phyloP scores from a whole-genome alignment of 2,113 vertebrate species.

The Pungitius pungitius region DNA sequence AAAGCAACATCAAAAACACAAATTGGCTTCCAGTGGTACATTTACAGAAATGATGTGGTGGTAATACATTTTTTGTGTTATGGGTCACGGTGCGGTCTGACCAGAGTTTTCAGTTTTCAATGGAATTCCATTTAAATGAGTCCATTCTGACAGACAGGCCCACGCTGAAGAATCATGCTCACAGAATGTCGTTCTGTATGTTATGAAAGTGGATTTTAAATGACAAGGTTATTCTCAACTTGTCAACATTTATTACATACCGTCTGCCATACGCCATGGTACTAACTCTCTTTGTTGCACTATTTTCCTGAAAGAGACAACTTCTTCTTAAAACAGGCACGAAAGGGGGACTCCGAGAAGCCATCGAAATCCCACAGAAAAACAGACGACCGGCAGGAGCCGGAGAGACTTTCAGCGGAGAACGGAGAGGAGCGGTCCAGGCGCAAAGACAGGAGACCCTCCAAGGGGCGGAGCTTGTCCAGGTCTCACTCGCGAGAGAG shows the following conservation, averaged over 20 bases:
- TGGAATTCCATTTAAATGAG: background rate
- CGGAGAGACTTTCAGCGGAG: constrained; percentile 90
- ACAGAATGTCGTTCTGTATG: constrained; percentile 38
- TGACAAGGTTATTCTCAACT: constrained; percentile 82
- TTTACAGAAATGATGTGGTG: background rate
- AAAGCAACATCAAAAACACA: background rate
- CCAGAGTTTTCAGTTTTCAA: background rate
- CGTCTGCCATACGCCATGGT: constrained; percentile 89
- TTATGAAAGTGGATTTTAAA: constrained; percentile 42
- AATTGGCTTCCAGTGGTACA: background rate
- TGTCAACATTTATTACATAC: constrained; percentile 77
- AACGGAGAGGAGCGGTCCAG: constrained; percentile 93
- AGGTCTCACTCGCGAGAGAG: constrained; percentile 93
- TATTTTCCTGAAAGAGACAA: constrained; percentile 99
- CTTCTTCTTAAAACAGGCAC: constrained; percentile 99
- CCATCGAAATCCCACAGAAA: constrained; percentile 89
- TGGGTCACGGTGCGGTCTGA: background rate
- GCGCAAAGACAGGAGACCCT: constrained; percentile 89
- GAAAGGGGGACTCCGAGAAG: constrained; percentile 94
- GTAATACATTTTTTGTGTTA: background rate
- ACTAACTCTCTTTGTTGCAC: constrained; percentile 99
- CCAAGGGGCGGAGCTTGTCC: constrained; percentile 89
- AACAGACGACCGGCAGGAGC: constrained; percentile 88
- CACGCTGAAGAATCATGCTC: constrained; percentile 19
- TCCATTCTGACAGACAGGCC: constrained; percentile 5